Evolutionary conservation across 2,797 vertebrate species (phyloP).

Genomic region (Molothrus aeneus): DNA sequence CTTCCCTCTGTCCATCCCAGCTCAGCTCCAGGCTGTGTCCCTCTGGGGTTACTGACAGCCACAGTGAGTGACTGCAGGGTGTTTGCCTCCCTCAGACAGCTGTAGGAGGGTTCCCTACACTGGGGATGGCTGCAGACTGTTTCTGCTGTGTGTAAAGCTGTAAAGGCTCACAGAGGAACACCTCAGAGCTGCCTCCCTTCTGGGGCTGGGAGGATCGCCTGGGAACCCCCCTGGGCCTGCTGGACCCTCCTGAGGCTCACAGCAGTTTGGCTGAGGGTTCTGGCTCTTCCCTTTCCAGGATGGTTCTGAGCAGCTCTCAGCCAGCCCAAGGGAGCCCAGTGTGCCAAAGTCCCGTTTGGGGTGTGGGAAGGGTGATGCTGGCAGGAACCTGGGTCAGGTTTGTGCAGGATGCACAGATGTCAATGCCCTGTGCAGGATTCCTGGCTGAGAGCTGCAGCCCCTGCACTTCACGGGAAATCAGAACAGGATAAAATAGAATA

Average conservation of each 20-base stretch:
- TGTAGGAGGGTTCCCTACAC: background rate
- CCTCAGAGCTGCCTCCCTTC: background rate
- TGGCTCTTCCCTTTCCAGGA: background rate
- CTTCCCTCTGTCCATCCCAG: background rate
- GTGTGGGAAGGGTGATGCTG: background rate
- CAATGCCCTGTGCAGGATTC: background rate
- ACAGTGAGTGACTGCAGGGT: background rate
- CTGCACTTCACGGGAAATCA: background rate
- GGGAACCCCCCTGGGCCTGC: background rate
- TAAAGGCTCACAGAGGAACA: rapidly evolving
- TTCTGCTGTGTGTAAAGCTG: background rate
- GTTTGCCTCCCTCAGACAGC: background rate
- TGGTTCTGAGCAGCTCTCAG: background rate
- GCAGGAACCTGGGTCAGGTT: background rate
- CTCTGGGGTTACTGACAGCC: background rate
- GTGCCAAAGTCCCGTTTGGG: background rate
- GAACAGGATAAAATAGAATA: background rate
- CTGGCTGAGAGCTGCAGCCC: background rate
- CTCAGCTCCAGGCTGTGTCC: background rate
- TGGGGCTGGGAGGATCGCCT: background rate
- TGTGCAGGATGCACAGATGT: background rate
- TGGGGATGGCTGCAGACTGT: background rate
- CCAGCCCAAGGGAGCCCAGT: background rate
- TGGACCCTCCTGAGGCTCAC: background rate
- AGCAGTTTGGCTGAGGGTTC: background rate